Base-by-base conservation (phyloP, 2,797 vertebrate genomes). In the Vespertilio murinus region DNA sequence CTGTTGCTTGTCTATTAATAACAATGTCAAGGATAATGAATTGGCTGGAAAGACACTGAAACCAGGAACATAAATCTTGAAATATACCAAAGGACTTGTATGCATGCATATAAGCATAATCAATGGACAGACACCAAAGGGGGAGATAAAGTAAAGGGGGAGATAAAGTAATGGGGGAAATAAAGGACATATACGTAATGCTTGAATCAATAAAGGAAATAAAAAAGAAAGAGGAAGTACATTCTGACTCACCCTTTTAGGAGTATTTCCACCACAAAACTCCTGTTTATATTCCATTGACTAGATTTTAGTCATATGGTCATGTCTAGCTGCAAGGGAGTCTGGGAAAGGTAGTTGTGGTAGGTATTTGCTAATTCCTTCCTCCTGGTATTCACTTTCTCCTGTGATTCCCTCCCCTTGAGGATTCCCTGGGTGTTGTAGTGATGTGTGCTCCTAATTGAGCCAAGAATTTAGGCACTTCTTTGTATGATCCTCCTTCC, bases 41-140 rank as follows among this genome's bases (percentile, higher is more conserved):
- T 81, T 70, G 61, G 61, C 56, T 73, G 49, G 49, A 95, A 94
- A 85, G 59, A 20, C 3, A 18, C 61, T 42, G 78, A 93, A 94
- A 90, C 61, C 45, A 95, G 59, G 52, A 89, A 74, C 61, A 65
- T 30, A 11, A 87, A 91, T 85, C 33, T 94, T 75, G 47, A 95
- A 80, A 90, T 80, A 61, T 30, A 30, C 28, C 59, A 61, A 61
- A 61, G 59, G 13, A 61, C 28, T 61, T 61, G 13, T 61, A 61
- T 61, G 28, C 59, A 61, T 61, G 28, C 28, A 61, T 61, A 30
- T 61, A 61, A 61, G 59, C 59, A 30, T 61, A 61, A 30, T 28
- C 28, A 61, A 61, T 30, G 59, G 28, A 61, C 59, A 61, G 12
- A 30, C 59, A 61, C 12, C 59, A 61, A 28, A 28, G 56, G 6